Base-by-base conservation (phyloP, 53 echinoderm and acorn worm genomes). In the Apostichopus leukothele region DNA sequence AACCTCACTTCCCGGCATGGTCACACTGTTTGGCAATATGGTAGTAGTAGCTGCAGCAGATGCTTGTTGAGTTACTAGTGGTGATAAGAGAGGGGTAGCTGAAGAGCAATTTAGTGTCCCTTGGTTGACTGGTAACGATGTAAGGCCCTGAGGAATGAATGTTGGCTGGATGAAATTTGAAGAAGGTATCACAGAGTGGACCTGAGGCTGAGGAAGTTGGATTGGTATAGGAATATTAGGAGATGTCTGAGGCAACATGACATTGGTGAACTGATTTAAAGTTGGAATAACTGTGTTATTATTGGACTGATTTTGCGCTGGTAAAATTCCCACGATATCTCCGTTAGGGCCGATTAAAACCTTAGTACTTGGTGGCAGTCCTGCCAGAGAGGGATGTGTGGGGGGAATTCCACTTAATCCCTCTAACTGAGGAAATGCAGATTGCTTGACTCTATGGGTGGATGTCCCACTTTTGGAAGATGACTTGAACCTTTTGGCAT, bases 311-410 rank as follows among this genome's bases (percentile, higher is more conserved):
- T 5, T 18, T 59, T 14, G 52, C 4, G 16, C 81, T 59, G 81
- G 81, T 23, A 81, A 25, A 81, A 81, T 59, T 57, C 81, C 81
- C n/a, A 81, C 3, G 55, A 81, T 81, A 16, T 21, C 55, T 50
- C 53, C 53, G 18, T 12, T 57, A 81, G 81, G 81, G 22, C 81
- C 81, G 1, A 81, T 59, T 57, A 81, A 20, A 14, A 81, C 7
- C 59, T 54, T 54, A 7, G 59, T 22, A 5, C 16, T 2, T 54
- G 81, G 7, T 81, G 81, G 18, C 18, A 71, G 71, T 71, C 14
- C 16, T 6, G 7, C 2, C 71, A 71, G 71, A 18, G 71, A n/a
- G 13, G 71, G 71, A 18, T 71, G 71, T 19, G 20, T 71, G 0
- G n/a, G 20, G 18, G 71, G 57, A 9, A 57, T 57, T 9, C 57